A percentile compares a stretch with the other conserved stretches of the same genome.
phyloP scores from a whole-genome alignment of 2,113 vertebrate genomes.

The Pollimyrus isidori region DNA sequence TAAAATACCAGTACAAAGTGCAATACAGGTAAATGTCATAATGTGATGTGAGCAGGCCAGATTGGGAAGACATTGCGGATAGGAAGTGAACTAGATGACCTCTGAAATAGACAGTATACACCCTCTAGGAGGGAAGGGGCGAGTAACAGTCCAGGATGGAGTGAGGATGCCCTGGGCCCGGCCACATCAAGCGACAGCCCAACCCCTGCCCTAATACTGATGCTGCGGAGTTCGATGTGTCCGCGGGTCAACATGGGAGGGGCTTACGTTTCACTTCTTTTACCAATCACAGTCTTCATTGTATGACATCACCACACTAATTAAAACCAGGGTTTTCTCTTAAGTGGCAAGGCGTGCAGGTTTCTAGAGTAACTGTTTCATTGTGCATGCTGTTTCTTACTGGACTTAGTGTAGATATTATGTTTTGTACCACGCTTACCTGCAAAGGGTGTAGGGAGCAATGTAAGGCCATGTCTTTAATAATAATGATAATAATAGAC shows the following conservation, averaged over 20 bases:
- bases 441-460: background rate
- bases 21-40: background rate
- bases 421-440: background rate
- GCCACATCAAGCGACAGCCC: background rate
- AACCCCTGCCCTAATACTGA: background rate
- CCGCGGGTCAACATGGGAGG: background rate
- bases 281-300: background rate
- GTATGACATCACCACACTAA: background rate
- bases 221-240: background rate
- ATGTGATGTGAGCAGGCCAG: background rate
- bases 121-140: background rate
- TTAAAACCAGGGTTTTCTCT: background rate
- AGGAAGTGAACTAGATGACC: background rate
- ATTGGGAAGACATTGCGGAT: background rate
- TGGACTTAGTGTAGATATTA: background rate
- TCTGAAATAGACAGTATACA: background rate
- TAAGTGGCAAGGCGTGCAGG: background rate
- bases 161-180: background rate
- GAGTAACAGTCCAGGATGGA: background rate
- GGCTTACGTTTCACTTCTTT: background rate
- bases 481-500: background rate
- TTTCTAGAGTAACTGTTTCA: background rate
- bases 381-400: background rate
- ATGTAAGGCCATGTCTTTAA: background rate
- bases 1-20: background rate